phyloP scores from a whole-genome alignment of 2,888 invertebrate genomes.

The Hipparchia semele region DNA sequence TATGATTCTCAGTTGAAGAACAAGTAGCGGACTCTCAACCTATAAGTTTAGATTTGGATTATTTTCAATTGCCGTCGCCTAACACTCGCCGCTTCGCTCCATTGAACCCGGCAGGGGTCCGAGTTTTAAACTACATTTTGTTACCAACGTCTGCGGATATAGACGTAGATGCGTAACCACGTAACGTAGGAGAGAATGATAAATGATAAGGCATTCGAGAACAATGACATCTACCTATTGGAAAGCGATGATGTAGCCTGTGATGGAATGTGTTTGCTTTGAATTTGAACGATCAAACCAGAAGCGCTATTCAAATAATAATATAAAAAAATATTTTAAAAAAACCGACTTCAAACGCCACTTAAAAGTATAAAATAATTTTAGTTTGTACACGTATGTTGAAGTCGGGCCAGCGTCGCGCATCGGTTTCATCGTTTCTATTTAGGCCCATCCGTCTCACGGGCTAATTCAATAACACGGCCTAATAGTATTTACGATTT shows the following conservation, averaged over 20 bases:
- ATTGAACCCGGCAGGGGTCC: slow-evolving; percentile 52
- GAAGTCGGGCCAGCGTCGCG: too few species aligned
- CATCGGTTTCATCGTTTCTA: too few species aligned
- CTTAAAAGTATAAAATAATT: too few species aligned
- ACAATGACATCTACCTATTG: background rate
- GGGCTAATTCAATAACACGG: too few species aligned
- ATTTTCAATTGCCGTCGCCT: slow-evolving; percentile 45
- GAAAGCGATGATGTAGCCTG: background rate
- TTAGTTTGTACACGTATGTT: too few species aligned
- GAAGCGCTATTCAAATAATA: background rate
- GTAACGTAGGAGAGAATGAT: background rate
- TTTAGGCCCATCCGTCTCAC: too few species aligned
- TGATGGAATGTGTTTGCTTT: background rate
- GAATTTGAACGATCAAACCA: background rate
- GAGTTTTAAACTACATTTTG: slow-evolving; percentile 37
- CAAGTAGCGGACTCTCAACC: background rate
- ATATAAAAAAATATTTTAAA: too few species aligned
- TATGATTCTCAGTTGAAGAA: background rate
- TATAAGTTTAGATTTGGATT: slow-evolving; percentile 37
- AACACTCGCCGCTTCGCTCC: slow-evolving; percentile 49
- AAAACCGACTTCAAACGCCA: too few species aligned
- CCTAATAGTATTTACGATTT: too few species aligned
- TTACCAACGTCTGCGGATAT: slow-evolving; percentile 27
- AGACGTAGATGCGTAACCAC: background rate
- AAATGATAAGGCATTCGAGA: background rate